Evolutionary conservation across 2,797 vertebrate genomes (phyloP).

Genomic region (Nyctalus aviator): DNA sequence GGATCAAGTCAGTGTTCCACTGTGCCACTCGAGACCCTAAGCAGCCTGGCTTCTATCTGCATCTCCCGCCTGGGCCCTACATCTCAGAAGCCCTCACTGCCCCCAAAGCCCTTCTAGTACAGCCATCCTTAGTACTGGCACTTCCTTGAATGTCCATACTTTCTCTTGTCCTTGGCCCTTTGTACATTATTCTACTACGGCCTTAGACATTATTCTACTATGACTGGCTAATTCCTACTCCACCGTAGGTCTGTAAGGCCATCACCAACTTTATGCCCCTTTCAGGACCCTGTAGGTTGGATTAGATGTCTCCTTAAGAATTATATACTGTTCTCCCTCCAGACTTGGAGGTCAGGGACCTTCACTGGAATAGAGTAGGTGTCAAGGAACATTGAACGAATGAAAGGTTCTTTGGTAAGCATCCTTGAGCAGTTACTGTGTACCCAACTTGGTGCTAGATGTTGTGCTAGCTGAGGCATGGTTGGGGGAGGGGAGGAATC

Average conservation of each 20-base stretch:
- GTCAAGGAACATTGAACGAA: not conserved
- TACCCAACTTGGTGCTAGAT: not conserved
- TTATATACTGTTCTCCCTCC: not conserved
- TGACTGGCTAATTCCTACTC: not conserved
- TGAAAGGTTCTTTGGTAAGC: not conserved
- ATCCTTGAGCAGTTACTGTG: not conserved
- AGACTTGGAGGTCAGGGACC: not conserved
- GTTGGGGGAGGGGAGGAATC: not conserved
- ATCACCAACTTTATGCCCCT: not conserved
- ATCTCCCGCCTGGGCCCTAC: not conserved
- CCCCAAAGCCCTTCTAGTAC: not conserved
- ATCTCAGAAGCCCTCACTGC: not conserved
- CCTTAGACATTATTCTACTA: not conserved
- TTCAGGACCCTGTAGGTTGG: not conserved
- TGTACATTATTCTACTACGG: not conserved
- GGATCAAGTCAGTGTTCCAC: not conserved
- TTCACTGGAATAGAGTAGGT: not conserved
- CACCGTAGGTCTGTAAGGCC: not conserved
- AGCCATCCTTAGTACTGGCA: not conserved
- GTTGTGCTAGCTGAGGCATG: not conserved
- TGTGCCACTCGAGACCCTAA: not conserved
- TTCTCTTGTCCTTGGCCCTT: not conserved
- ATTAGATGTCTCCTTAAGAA: conserved; percentile 2
- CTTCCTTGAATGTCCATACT: not conserved
- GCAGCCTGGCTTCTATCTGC: not conserved